Evolutionary conservation across 1,140 invertebrate species (phyloP).

Genomic region (Microplitis demolitor): DNA sequence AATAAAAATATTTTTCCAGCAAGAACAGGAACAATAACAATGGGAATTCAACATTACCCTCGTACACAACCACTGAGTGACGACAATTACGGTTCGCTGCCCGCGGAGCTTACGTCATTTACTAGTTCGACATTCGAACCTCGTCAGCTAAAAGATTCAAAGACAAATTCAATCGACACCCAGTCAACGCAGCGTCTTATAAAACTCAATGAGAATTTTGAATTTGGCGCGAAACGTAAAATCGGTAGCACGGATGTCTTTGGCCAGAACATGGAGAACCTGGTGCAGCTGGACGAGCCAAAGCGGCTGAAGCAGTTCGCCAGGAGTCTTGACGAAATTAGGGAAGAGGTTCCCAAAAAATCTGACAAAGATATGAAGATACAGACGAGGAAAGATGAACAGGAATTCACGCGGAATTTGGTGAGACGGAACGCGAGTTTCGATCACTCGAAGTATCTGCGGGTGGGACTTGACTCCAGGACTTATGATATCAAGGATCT

Average conservation of each 20-base stretch:
- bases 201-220: conserved; percentile 32
- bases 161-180: conserved; percentile 14
- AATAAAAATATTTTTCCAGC: conserved; percentile 28
- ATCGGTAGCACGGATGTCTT: conserved; percentile 51
- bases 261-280: conserved; percentile 52
- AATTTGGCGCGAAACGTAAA: conserved; percentile 38
- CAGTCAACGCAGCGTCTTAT: conserved; percentile 25
- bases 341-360: conserved; percentile 43
- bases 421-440: conserved; percentile 55
- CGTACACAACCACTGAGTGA: conserved; percentile 42
- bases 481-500: conserved; percentile 49
- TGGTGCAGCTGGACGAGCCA: conserved; percentile 47
- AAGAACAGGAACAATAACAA: conserved; percentile 47
- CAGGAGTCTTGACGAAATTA: conserved; percentile 51
- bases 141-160: conserved; percentile 26
- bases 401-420: conserved; percentile 34
- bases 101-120: conserved; percentile 48
- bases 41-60: conserved; percentile 50
- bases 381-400: conserved; percentile 22
- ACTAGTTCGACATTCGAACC: conserved; percentile 50
- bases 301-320: conserved; percentile 41
- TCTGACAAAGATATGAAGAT: conserved; percentile 3
- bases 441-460: conserved; percentile 44
- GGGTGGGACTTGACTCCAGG: conserved; percentile 39
- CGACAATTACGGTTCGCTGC: conserved; percentile 47